Percentiles rank a stretch among this genome's conserved stretches.
phyloP scores from a whole-genome alignment of 53 echinoderm and acorn worm species.

The Apostichopus leukothele region DNA sequence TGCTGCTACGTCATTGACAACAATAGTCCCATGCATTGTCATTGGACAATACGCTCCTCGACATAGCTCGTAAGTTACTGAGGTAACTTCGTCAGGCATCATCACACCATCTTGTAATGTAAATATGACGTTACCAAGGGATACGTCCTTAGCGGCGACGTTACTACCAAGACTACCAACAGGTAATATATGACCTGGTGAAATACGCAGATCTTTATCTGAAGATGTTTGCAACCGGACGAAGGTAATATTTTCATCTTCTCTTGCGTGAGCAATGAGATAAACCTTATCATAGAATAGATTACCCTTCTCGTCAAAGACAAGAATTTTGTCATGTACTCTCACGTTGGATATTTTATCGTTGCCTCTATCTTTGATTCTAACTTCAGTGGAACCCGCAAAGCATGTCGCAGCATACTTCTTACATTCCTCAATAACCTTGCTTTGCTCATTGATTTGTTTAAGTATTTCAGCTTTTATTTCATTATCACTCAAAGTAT shows the following conservation, averaged over 20 bases:
- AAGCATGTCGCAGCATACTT: not conserved
- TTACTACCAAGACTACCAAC: not conserved
- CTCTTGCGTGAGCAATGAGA: too few relatives aligned
- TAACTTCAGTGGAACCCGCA: too few relatives aligned
- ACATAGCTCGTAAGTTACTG: not conserved
- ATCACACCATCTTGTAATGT: not conserved
- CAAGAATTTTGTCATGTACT: too few relatives aligned
- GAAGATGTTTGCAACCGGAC: not conserved
- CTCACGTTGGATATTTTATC: too few relatives aligned
- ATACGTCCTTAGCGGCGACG: not conserved
- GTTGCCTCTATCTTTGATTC: too few relatives aligned
- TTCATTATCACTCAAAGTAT: not conserved
- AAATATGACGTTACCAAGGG: conserved; percentile 6
- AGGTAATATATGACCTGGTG: not conserved
- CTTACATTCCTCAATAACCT: not conserved
- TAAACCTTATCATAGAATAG: too few relatives aligned
- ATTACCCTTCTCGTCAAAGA: not conserved
- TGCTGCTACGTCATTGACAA: conserved; percentile 9
- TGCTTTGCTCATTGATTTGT: too few relatives aligned
- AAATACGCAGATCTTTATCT: not conserved
- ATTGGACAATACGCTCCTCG: conserved; percentile 6
- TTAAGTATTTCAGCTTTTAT: not conserved
- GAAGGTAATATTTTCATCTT: too few relatives aligned
- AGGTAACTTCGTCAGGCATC: not conserved
- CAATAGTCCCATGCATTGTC: conserved; percentile 28